Conservation (phyloP, 2,888 invertebrate genomes). For the Ophion ellenae region DNA sequence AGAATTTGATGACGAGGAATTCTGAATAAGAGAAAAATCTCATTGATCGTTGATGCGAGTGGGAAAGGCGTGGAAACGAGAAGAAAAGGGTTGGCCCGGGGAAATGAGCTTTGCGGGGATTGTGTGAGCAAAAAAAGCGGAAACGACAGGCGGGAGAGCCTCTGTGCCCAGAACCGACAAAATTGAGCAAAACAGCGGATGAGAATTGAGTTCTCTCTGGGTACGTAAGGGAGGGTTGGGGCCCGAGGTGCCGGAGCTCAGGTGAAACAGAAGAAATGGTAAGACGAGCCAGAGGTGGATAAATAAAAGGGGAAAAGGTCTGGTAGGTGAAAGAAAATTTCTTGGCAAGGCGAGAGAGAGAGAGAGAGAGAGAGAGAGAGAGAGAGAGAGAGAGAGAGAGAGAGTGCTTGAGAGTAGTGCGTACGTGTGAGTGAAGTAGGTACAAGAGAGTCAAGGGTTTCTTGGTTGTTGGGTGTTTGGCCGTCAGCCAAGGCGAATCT, state of each 20-base stretch:
- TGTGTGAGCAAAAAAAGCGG: constrained; percentile 37
- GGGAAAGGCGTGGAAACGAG: constrained; percentile 28
- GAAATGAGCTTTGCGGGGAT: constrained; percentile 43
- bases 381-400: constrained; percentile 64
- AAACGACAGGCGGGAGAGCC: constrained; percentile 32
- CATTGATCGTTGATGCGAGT: constrained; percentile 19
- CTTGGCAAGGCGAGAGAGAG: constrained; percentile 58
- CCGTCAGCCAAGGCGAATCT: constrained; percentile 76
- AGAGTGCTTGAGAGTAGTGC: constrained; percentile 63
- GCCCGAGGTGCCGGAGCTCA: constrained; percentile 46
- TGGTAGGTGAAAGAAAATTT: constrained; percentile 57
- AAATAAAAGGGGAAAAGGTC: constrained; percentile 39
- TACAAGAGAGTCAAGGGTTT: constrained; percentile 73
- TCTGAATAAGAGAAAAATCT: constrained; percentile 43
- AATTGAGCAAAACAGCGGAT: constrained; percentile 59
- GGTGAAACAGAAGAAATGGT: constrained; percentile 61
- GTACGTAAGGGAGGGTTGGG: constrained; percentile 5
- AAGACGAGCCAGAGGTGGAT: constrained; percentile 52
- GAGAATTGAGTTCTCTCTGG: constrained; percentile 56
- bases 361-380: constrained; percentile 63
- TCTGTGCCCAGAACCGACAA: constrained; percentile 31
- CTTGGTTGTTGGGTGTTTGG: constrained; percentile 78
- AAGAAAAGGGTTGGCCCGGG: constrained; percentile 27
- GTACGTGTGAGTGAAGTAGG: constrained; percentile 62
- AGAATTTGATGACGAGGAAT: constrained; percentile 35